A percentile compares a stretch with the other conserved stretches of the same genome.
These are phyloP conservation scores for Squalus acanthias DNA, from an alignment of 2,797 vertebrate species.

Conservation along the genomic window DNA sequence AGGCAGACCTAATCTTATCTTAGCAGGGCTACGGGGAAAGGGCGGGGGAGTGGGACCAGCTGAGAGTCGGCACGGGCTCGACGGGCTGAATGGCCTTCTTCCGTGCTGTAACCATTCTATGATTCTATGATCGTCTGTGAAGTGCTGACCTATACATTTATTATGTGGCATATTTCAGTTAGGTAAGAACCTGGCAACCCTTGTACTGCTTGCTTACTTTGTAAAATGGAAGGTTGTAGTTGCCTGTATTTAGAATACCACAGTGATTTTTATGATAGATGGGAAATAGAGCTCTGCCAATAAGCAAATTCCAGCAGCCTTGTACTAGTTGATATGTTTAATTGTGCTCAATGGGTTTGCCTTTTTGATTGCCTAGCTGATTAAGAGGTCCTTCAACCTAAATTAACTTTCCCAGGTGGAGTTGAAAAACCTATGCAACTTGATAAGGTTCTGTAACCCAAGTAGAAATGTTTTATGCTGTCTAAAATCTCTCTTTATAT, in stretches of 20 bases:
- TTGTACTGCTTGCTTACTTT: neutral
- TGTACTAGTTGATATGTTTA: slow-evolving; percentile 47
- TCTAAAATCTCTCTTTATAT: slow-evolving; percentile 53
- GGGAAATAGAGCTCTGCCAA: neutral
- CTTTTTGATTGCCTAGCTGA: slow-evolving; percentile 45
- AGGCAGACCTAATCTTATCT: too few relatives aligned
- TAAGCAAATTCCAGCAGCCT: slow-evolving; percentile 43
- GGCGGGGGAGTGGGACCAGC: too few relatives aligned
- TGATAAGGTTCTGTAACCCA: slow-evolving; percentile 61
- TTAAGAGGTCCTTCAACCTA: slow-evolving; percentile 42
- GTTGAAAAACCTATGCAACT: slow-evolving; percentile 57
- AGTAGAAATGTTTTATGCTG: slow-evolving; percentile 60
- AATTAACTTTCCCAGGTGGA: slow-evolving; percentile 48
- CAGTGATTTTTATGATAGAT: neutral
- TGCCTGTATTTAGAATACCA: neutral
- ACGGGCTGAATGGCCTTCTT: too few relatives aligned
- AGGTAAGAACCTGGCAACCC: neutral
- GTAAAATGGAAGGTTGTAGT: neutral
- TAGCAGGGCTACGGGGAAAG: too few relatives aligned
- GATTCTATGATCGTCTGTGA: neutral
- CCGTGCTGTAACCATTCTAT: too few relatives aligned
- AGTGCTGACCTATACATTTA: neutral
- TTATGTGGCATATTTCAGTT: neutral
- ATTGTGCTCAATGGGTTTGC: slow-evolving; percentile 41
- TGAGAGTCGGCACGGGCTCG: too few relatives aligned